Conservation (phyloP, 64 coral and sea anemone species). For the Stichodactyla helianthus region DNA sequence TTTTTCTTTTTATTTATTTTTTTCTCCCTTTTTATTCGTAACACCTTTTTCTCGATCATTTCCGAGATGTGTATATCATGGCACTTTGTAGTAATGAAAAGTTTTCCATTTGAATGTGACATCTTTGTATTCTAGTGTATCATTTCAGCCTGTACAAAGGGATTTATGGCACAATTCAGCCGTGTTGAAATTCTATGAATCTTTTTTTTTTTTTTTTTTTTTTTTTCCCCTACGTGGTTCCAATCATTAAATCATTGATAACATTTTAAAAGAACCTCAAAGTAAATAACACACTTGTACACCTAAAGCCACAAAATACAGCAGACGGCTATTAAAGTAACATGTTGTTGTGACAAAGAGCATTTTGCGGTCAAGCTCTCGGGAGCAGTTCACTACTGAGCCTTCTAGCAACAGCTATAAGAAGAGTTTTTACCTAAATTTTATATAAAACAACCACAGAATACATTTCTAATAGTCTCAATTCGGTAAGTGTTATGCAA, state of each 20-base stretch:
- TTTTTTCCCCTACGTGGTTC: background rate
- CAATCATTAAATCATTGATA: constrained; percentile 13
- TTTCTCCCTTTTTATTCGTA: background rate
- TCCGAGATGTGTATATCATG: background rate
- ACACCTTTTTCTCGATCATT: background rate
- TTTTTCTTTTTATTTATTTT: background rate
- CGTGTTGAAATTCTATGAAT: background rate
- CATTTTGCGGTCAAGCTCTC: background rate
- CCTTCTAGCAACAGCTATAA: background rate
- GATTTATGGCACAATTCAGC: background rate
- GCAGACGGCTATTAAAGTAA: background rate
- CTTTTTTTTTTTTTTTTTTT: too few species aligned
- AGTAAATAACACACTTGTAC: background rate
- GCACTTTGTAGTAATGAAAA: background rate
- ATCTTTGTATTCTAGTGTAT: background rate
- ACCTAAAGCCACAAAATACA: background rate
- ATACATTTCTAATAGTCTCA: background rate
- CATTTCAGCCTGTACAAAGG: background rate
- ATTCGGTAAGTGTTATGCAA: background rate
- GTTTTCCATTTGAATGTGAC: background rate
- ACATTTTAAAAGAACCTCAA: constrained; percentile 4
- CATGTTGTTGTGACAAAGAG: background rate
- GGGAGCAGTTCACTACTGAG: background rate
- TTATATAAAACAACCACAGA: background rate
- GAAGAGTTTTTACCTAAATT: constrained; percentile 1